phyloP scores from a whole-genome alignment of 2,888 invertebrate species.

The Drosophila falleni region DNA sequence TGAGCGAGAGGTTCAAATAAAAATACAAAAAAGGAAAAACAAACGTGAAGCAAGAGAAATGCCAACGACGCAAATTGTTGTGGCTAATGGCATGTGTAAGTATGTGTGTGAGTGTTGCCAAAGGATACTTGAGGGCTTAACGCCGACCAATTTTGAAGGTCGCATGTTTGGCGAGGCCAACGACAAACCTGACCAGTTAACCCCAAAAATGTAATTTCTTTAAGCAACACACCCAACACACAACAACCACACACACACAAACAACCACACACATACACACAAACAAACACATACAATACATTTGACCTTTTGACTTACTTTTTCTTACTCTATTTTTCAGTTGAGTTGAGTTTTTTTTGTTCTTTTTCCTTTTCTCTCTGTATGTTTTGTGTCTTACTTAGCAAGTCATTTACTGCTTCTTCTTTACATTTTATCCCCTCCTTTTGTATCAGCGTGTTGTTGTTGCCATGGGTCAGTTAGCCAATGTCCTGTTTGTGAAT shows the following conservation, averaged over 20 bases:
- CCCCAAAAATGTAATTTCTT: conserved; percentile 68
- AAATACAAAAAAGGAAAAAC: neutral
- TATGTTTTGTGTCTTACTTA: conserved; percentile 40
- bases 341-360: conserved; percentile 20
- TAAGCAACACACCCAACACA: conserved; percentile 49
- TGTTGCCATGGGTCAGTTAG: conserved; percentile 43
- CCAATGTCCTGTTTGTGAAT: conserved; percentile 11
- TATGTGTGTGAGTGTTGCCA: conserved; percentile 41
- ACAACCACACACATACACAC: conserved; percentile 18
- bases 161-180: conserved; percentile 50
- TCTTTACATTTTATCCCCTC: neutral
- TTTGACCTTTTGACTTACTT: conserved; percentile 78
- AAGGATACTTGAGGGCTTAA: conserved; percentile 72
- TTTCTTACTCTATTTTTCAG: conserved; percentile 37
- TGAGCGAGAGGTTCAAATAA: conserved; percentile 36
- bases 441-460: conserved; percentile 7
- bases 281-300: conserved; percentile 47
- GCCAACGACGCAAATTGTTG: conserved; percentile 66
- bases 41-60: conserved; percentile 31
- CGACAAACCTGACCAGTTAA: conserved; percentile 63
- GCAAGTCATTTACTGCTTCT: conserved; percentile 10
- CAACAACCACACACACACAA: conserved; percentile 21
- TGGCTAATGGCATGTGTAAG: conserved; percentile 65
- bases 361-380: conserved; percentile 2
- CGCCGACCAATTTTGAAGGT: conserved; percentile 73